Percentiles rank a stretch among this genome's conserved stretches.
These are phyloP conservation scores for Adelognathus sp. DNA, from an alignment of 2,888 invertebrate genomes.

Conservation along the genomic window DNA sequence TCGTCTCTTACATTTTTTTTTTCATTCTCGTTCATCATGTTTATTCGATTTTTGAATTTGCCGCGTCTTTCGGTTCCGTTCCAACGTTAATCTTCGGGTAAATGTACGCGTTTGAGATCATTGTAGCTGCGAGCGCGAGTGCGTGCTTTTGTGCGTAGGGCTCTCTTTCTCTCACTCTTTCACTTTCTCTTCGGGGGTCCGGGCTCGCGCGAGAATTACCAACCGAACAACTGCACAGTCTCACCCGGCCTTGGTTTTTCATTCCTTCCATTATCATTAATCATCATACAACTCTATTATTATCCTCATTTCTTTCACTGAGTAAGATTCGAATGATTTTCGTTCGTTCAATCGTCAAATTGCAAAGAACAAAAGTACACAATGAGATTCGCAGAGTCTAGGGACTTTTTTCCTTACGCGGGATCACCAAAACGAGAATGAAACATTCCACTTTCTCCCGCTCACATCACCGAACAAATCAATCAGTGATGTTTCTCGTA, in stretches of 20 bases:
- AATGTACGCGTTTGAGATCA: conserved; percentile 57
- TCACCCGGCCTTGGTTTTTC: not conserved
- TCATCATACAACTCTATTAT: not conserved
- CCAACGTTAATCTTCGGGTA: conserved; percentile 13
- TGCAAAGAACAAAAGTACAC: no score
- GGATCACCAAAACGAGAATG: no score
- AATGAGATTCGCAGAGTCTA: no score
- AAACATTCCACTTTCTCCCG: no score
- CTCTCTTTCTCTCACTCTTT: conserved; percentile 38
- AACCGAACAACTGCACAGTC: not conserved
- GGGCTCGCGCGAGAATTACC: conserved; percentile 62
- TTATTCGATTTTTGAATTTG: conserved; percentile 9
- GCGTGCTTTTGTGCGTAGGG: conserved; percentile 60
- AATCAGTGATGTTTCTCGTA: no score
- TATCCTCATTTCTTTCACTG: not conserved
- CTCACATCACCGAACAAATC: no score
- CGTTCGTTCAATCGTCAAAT: no score
- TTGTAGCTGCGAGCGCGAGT: conserved; percentile 62
- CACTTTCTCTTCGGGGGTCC: conserved; percentile 60
- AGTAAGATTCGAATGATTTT: no score
- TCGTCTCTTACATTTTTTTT: conserved; percentile 11
- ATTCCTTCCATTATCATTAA: conserved; percentile 4
- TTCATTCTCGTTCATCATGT: conserved; percentile 9
- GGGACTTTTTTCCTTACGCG: not conserved
- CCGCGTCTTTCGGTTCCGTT: no score